phyloP scores from a whole-genome alignment of 2,888 invertebrate genomes.

The Pristionchus maxplancki region DNA sequence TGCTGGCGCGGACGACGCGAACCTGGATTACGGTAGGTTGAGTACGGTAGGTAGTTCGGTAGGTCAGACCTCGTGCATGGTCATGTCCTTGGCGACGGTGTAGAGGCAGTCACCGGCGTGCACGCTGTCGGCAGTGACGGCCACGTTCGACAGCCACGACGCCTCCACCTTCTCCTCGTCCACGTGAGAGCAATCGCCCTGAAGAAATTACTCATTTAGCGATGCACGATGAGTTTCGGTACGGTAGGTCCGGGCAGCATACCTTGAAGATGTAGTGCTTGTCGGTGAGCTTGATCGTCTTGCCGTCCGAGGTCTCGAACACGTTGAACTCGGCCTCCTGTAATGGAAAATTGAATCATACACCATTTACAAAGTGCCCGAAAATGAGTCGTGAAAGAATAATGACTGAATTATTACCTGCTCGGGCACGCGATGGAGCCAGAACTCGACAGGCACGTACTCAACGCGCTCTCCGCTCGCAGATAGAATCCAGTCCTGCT shows the following conservation, averaged over 20 bases:
- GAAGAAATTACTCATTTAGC: neutral
- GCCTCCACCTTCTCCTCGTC: neutral
- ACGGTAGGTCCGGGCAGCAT: no score
- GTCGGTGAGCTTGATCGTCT: slow-evolving; percentile 69
- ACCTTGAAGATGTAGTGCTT: slow-evolving; percentile 73
- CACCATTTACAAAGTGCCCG: neutral
- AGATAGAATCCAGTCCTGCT: slow-evolving; percentile 38
- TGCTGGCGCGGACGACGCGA: slow-evolving; percentile 59
- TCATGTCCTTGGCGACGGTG: slow-evolving; percentile 53
- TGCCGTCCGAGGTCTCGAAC: slow-evolving; percentile 65
- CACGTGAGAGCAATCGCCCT: slow-evolving; percentile 44
- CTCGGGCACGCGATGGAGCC: slow-evolving; percentile 72
- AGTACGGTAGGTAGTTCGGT: neutral
- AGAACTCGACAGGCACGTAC: slow-evolving; percentile 65
- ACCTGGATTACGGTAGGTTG: slow-evolving; percentile 48
- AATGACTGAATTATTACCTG: no score
- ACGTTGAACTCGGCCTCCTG: slow-evolving; percentile 60
- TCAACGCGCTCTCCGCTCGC: slow-evolving; percentile 45
- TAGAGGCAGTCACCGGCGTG: slow-evolving; percentile 72
- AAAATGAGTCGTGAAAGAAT: no score
- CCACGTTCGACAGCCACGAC: neutral
- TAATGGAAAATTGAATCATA: neutral
- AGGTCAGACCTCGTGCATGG: slow-evolving; percentile 24
- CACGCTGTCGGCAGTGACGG: slow-evolving; percentile 69
- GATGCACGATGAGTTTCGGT: no score